A percentile compares a stretch with the other conserved stretches of the same genome.
phyloP scores from a whole-genome alignment of 2,888 invertebrate species.

The Panopea generosa region DNA sequence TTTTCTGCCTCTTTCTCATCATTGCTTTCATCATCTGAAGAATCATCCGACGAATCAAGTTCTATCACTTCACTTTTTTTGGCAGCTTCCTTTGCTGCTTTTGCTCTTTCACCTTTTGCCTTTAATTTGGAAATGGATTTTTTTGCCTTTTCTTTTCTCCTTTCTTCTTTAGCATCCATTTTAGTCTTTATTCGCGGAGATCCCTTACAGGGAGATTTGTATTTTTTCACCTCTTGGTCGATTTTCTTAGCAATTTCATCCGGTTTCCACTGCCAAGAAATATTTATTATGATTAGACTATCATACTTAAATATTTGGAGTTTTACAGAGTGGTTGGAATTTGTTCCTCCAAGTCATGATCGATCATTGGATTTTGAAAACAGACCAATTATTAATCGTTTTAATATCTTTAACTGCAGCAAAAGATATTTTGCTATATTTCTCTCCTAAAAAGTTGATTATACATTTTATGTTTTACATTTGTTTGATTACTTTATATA shows the following conservation, averaged over 20 bases:
- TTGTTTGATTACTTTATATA: no score
- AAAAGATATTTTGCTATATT: no score
- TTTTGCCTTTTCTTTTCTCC: constrained; percentile 62
- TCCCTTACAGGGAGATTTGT: constrained; percentile 46
- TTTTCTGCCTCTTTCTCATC: constrained; percentile 14
- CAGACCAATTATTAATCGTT: no score
- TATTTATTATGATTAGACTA: neutral
- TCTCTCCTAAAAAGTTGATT: no score
- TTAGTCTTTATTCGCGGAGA: constrained; percentile 65
- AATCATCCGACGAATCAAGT: constrained; percentile 45
- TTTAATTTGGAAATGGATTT: constrained; percentile 53
- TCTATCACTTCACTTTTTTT: constrained; percentile 50
- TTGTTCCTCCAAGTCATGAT: no score
- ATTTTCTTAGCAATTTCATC: constrained; percentile 58
- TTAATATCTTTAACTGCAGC: no score
- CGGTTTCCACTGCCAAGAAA: constrained; percentile 47
- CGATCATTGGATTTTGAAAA: no score
- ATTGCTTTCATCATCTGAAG: constrained; percentile 30
- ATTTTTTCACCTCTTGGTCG: constrained; percentile 47
- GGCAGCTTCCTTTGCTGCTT: constrained; percentile 47
- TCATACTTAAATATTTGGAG: neutral
- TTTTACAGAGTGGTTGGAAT: no score
- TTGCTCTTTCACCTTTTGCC: constrained; percentile 48
- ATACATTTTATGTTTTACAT: no score
- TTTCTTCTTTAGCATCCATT: constrained; percentile 64